Base-by-base conservation (phyloP, 1,140 invertebrate species). In the Anastrepha ludens region DNA sequence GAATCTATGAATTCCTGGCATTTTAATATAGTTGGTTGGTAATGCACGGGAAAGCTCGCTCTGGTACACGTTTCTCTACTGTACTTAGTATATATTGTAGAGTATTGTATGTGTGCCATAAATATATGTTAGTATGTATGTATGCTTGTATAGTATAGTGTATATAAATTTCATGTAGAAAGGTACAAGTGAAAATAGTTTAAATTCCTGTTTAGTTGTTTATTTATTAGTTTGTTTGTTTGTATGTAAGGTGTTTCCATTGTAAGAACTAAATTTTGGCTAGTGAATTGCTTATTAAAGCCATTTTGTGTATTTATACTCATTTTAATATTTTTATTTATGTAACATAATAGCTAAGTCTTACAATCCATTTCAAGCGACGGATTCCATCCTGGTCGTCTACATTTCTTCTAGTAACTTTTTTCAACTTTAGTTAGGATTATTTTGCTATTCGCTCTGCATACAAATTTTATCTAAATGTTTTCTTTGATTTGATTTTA, bases 271-370 rank as follows among this genome's bases (percentile, higher is more conserved):
- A 55, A 29, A 55, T 17, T 29, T 50, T 81, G 74, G 74, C 47
- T 81, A 81, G 74, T 81, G 74, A 81, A 81, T n/a, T 81, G 74
- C 74, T 81, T 44, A 11, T 55, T 81, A 81, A 81, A 81, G 74
- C 74, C 74, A 20, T 81, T 50, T 81, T 67, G 17, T 67, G 64
- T 39, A 67, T 39, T 1, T 67, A 29, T 67, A 64, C n/a, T 74
- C 17, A 29, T 81, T 81, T 55, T 41, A 81, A 2, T 62, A n/a
- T 15, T 13, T n/a, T 13, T 55, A 58, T 39, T 50, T 13, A 44
- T 74, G 17, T 74, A 74, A 74, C 67, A 44, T 74, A 74, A 47
- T 17, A 5, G 6, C 67, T 74, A 74, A 44, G 67, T 7, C 41
- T 44, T 74, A 47, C 13, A n/a, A 44, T 2, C 17, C 67, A 13